Conservation (phyloP, 2,888 invertebrate species). For the Diplolepis rosae region DNA sequence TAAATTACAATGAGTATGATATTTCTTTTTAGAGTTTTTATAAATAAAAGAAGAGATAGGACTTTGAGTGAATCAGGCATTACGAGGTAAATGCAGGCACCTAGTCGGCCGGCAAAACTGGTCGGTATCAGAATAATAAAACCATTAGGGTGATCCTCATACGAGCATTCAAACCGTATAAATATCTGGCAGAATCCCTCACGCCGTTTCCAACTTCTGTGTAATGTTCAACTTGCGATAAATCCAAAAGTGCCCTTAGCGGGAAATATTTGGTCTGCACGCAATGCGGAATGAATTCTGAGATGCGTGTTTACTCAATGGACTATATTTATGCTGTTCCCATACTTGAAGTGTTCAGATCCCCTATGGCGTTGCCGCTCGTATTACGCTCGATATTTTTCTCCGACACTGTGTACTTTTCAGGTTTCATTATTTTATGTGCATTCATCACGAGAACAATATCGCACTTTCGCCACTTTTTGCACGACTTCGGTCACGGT, state of each 20-base stretch:
- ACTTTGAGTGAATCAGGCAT: slow-evolving; percentile 35
- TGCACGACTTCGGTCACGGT: background rate
- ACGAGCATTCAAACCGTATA: slow-evolving; percentile 73
- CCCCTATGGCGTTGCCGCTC: slow-evolving; percentile 66
- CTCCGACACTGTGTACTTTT: slow-evolving; percentile 56
- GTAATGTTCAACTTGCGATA: slow-evolving; percentile 70
- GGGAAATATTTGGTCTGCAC: slow-evolving; percentile 38
- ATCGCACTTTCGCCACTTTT: slow-evolving; percentile 31
- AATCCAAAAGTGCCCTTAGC: slow-evolving; percentile 62
- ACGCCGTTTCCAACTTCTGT: slow-evolving; percentile 71
- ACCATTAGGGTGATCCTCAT: slow-evolving; percentile 74
- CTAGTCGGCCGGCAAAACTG: slow-evolving; percentile 48
- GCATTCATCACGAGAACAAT: slow-evolving; percentile 67
- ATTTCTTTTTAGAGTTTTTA: background rate
- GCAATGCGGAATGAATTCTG: slow-evolving; percentile 7
- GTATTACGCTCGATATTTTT: slow-evolving; percentile 66
- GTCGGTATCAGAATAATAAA: slow-evolving; percentile 72
- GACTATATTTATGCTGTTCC: slow-evolving; percentile 29
- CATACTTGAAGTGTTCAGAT: slow-evolving; percentile 50
- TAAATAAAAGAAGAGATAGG: background rate
- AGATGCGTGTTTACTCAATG: background rate
- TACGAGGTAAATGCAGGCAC: slow-evolving; percentile 49
- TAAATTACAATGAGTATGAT: background rate
- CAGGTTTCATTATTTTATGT: slow-evolving; percentile 69
- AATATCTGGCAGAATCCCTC: slow-evolving; percentile 71